A percentile compares a stretch with the other conserved stretches of the same genome.
Conservation (phyloP, 2,797 vertebrate species). For the Paratrypauchen microcephalus region DNA sequence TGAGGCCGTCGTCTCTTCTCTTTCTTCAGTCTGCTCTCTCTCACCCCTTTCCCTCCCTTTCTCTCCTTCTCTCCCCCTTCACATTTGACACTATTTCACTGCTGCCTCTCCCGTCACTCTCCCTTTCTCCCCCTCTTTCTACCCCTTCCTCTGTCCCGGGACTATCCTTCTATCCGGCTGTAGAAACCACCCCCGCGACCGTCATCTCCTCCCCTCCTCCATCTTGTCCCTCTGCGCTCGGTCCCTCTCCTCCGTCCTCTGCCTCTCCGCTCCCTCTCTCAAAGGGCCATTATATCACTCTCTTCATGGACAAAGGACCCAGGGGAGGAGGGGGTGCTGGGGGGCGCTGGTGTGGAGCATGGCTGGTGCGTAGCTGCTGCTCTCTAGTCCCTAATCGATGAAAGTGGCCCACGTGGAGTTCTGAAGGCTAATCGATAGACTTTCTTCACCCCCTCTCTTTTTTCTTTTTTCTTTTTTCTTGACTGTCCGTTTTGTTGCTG, state of each 20-base stretch:
- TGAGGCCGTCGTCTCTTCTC: constrained; percentile 38
- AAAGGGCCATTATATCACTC: constrained; percentile 81
- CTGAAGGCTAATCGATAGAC: constrained; percentile 85
- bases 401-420: constrained; percentile 78
- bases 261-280: constrained; percentile 62
- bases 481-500: constrained; percentile 81
- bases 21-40: constrained; percentile 15
- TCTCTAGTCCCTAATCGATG: constrained; percentile 78
- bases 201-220: constrained; percentile 35
- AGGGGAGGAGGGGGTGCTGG: constrained; percentile 51
- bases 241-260: constrained; percentile 42
- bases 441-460: constrained; percentile 34
- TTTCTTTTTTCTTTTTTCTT: constrained; percentile 70
- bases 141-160: too few relatives aligned
- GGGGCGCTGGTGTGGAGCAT: constrained; percentile 46
- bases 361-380: constrained; percentile 68
- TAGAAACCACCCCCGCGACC: constrained; percentile 62
- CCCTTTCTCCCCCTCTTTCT: too few relatives aligned
- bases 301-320: constrained; percentile 81
- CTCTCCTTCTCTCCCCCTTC: constrained; percentile 42
- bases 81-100: too few relatives aligned
- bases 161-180: constrained; percentile 54
- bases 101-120: too few relatives aligned
- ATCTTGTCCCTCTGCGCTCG: constrained; percentile 23
- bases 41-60: constrained; percentile 19